Conservation (phyloP, 1,140 invertebrate species). For the Ericerus pela region DNA sequence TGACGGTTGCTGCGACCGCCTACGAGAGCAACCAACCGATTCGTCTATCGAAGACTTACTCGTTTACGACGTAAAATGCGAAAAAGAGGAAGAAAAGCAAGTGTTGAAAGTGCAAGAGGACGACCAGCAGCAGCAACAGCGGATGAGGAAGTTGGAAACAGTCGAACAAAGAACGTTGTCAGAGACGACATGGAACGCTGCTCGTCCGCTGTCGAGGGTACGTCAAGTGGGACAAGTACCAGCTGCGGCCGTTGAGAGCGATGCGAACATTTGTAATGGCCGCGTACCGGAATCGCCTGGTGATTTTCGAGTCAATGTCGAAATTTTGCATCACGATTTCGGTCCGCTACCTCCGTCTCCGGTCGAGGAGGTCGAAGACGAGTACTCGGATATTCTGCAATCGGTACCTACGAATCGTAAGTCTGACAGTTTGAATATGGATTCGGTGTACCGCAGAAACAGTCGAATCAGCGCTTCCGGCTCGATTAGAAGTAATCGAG, state of each 20-base stretch:
- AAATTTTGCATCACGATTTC: slow-evolving; percentile 41
- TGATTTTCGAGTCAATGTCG: slow-evolving; percentile 25
- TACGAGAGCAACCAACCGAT: not conserved
- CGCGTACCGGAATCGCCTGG: slow-evolving; percentile 20
- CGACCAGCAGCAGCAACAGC: not conserved
- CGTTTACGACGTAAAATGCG: no score
- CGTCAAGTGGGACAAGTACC: no score
- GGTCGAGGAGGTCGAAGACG: slow-evolving; percentile 55
- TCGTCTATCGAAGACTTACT: slow-evolving; percentile 7
- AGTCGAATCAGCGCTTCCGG: not conserved
- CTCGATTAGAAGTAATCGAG: slow-evolving; percentile 9
- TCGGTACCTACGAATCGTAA: slow-evolving; percentile 28
- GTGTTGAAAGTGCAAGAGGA: no score
- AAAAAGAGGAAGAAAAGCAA: not conserved
- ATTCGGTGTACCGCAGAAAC: not conserved
- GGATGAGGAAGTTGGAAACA: not conserved
- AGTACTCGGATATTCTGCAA: slow-evolving; percentile 49
- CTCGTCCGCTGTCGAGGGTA: no score
- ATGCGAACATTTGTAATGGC: not conserved
- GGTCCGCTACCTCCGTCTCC: slow-evolving; percentile 63
- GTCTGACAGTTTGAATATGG: slow-evolving; percentile 2
- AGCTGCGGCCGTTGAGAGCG: no score
- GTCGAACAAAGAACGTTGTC: not conserved
- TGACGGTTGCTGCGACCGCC: no score
- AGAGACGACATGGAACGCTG: no score